phyloP scores from a whole-genome alignment of 2,797 vertebrate genomes.

The Danio albolineatus region DNA sequence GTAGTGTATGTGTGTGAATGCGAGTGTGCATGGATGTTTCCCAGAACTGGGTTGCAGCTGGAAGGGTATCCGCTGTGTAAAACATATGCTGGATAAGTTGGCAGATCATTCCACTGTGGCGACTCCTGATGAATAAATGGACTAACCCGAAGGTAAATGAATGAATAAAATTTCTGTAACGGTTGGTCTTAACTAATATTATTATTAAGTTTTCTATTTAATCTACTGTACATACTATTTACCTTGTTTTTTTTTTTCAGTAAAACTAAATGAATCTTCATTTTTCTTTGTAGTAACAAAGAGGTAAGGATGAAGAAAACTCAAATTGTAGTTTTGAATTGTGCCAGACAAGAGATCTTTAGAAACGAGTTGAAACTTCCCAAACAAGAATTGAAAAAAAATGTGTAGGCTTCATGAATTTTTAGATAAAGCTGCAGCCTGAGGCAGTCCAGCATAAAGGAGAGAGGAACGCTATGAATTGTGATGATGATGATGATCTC shows the following conservation, averaged over 20 bases:
- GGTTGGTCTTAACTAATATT: too few species aligned
- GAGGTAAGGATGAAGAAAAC: neutral
- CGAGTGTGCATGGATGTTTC: too few species aligned
- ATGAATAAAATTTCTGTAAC: too few species aligned
- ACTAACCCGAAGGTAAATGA: too few species aligned
- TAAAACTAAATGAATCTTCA: neutral
- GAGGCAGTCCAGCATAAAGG: neutral
- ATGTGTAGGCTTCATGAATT: neutral
- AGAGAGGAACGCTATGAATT: neutral
- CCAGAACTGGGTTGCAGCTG: too few species aligned
- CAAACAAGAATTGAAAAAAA: conserved; percentile 8
- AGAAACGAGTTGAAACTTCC: neutral
- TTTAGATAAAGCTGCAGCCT: neutral
- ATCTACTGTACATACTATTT: neutral
- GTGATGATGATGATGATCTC: conserved; percentile 2
- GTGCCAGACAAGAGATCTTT: neutral
- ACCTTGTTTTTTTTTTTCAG: neutral
- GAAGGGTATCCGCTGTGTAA: too few species aligned
- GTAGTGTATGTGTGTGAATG: too few species aligned
- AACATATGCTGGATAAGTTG: too few species aligned
- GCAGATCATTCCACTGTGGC: too few species aligned
- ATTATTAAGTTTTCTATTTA: too few species aligned
- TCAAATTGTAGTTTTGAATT: neutral
- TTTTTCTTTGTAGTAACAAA: neutral
- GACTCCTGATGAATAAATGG: too few species aligned